Base-by-base conservation (phyloP, 1,140 invertebrate species). In the Drosophila nannoptera region DNA sequence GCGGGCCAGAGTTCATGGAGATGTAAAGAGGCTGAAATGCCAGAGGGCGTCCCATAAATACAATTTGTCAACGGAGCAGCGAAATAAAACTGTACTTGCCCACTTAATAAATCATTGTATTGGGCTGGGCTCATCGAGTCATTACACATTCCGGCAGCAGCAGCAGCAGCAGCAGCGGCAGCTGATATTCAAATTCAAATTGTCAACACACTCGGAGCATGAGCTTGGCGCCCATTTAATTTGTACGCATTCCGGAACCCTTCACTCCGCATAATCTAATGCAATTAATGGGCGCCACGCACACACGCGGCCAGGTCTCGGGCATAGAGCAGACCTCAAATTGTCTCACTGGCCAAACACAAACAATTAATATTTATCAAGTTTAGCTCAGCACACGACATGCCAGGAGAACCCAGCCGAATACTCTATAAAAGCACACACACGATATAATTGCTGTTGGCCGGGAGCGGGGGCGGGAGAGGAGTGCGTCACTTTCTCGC, bases 301-400 rank as follows among this genome's bases (percentile, higher is more conserved):
- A 48, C 61, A 43, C 55, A 29, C 40, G 43, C 8, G 12, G 16
- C 8, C n/a, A 29, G 65, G 67, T 52, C 40, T 43, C 8, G 12
- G 33, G 12, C n/a, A 29, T 69, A 63, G 48, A 62, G 64, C 61
- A 76, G 80, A 84, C 80, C 80, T 78, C 73, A 84, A 84, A 83
- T 69, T 73, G 76, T 84, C 73, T 62, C 42, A 42, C 42, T 52
- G 66, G 31, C 58, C 65, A 69, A 48, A 58, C 53, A 40, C 60
- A 46, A 50, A 65, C 77, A 86, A 84, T 83, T 83, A 84, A 84
- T 86, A 80, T 84, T 77, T 84, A 84, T 84, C 76, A 80, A 65
- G 66, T 45, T 56, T 56, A 52, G 49, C 61, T 16, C 43, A 48
- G 50, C 71, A 43, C 40, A 35, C 65, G 43, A 45, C 49, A 81